Base-by-base conservation (phyloP, 2,888 invertebrate genomes). In the Nomada flava region DNA sequence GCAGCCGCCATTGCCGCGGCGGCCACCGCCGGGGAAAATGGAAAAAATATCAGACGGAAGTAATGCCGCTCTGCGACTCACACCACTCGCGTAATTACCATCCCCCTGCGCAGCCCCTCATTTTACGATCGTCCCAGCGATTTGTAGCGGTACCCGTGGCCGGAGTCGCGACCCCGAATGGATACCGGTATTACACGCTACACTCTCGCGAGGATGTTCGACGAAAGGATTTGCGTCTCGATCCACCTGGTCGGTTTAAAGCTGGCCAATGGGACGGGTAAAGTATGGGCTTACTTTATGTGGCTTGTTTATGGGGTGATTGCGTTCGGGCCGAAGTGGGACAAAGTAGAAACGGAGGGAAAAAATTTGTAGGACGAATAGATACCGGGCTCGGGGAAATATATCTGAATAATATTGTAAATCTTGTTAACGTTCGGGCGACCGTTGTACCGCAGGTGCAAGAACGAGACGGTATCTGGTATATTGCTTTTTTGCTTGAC, bases 31-130 rank as follows among this genome's bases (percentile, higher is more conserved):
- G 50, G 55, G 29, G 76, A 69, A 84, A 76, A 85, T 76, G 65
- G 82, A 73, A 82, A 82, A 86, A 85, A 83, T 83, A 82, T 83
- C 78, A 72, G 69, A 70, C 74, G 76, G 76, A 83, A 84, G 74
- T 83, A 78, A 76, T 75, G 63, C 67, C 73, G 47, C 18, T 72
- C 50, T 62, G 47, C 4, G 26, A 23, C 57, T 47, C 64, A 69
- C 69, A 26, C 69, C n/a, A 67, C 36, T 68, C 76, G 59, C 69
- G 68, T 80, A 82, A 85, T 85, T 85, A 85, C 73, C 69, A 26
- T 15, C 52, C 69, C 20, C 20, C 5, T 10, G 2, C n/a, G 23
- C 44, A 5, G 10, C 18, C 1, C 26, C 36, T 9, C 62, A 50
- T 77, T 77, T 70, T 47, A 47, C 67, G 57, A 71, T 72, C 59